Evolutionary conservation across 2,797 vertebrate species (phyloP), one percentile per base, ranked within the genome.

Genomic region (Myripristis murdjan): DNA sequence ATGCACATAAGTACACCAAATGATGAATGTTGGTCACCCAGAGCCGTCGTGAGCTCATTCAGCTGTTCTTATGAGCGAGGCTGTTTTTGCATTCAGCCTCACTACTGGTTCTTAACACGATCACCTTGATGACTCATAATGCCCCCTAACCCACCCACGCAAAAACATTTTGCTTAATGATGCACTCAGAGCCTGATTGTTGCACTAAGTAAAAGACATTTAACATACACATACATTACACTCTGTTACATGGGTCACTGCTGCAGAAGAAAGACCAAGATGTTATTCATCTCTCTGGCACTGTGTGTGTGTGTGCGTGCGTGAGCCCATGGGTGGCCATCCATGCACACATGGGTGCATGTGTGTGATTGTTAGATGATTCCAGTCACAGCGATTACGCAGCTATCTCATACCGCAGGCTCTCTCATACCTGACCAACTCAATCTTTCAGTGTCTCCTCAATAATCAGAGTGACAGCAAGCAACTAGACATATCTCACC

Each of bases 401-500:
- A 85, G 85, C 86, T 90, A 86, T 91, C 87, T 88, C 83, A 55
- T 72, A 75, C 62, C 22, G 64, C 90, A 89, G 89, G 74, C 85
- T 81, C 77, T 79, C 84, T 92, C 84, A 89, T 87, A 90, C 90
- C 88, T 90, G 89, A 91, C 86, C 86, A 80, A 86, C 80, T 86
- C 90, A 77, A 89, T 93, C 87, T 84, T 26, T 90, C 87, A 83
- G 79, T 63, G 84, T 91, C 91, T 87, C 81, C 79, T 89, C 89
- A 85, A 85, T 92, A 92, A 93, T 91, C 89, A 83, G 76, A 91
- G 83, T 91, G 92, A 93, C 90, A 92, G 87, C 65, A 5, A 86
- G 87, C 83, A 90, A 88, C 78, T 65, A 82, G 79, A 91, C 85
- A 78, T 74, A 86, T 87, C 88, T 90, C 89, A 87, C 77, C 85